Base-by-base conservation (phyloP, 2,113 vertebrate genomes). In the Seriola dumerili region DNA sequence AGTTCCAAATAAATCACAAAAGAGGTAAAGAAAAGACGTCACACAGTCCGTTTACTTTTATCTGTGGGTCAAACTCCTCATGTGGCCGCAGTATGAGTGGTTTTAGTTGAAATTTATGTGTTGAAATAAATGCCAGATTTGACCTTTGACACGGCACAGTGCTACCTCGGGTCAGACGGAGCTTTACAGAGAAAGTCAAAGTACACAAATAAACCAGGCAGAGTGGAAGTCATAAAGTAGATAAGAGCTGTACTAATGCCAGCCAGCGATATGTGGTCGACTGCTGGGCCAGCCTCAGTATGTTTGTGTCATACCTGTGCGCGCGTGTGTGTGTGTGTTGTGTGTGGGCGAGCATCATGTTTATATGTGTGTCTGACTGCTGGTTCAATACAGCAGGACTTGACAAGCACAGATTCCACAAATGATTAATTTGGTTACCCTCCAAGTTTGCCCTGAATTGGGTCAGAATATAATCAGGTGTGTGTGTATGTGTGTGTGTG, bases 141-240 rank as follows among this genome's bases (percentile, higher is more conserved):
- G 87, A 88, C 90, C 87, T 90, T 89, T 88, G 83, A 90, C 88
- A 19, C 67, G 0, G n/a, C 4, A 0, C 23, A 3, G 80, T 59
- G 72, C 72, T 66, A 64, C 78, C 16, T 52, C 36, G 6, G 69
- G 76, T 89, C 86, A 86, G 65, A 78, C 42, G 0, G 52, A 59
- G 71, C 83, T 85, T 85, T 87, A 89, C 84, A 80, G 85, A 63
- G 61, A 92, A 90, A 93, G 91, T 93, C 91, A 93, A 93, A 94
- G 93, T 93, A 91, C 91, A 90, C 90, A 93, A 92, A 91, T 93
- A 91, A 89, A 92, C 29, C 21, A 85, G 78, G 42, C 52, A 40
- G 88, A 91, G 81, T 90, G 90, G 91, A 92, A 92, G 92, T 92
- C 90, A 91, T 94, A 92, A 92, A 93, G 77, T 25, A 88, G 91